These are phyloP conservation scores for Darevskia mixta DNA, from an alignment of 2,797 vertebrate genomes.

Conservation along the genomic window DNA sequence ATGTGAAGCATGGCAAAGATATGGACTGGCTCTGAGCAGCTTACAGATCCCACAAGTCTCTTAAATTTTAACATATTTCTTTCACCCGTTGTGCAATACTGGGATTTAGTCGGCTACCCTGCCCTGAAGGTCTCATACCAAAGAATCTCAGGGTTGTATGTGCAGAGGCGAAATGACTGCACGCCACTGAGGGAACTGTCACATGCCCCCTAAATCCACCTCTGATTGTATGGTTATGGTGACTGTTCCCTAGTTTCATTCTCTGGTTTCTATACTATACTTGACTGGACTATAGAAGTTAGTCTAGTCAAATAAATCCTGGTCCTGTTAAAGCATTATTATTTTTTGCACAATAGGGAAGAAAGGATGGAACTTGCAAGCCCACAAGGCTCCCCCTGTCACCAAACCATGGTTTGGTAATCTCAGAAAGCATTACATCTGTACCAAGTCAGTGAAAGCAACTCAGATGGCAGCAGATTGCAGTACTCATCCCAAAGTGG, in stretches of 20 bases:
- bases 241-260: not conserved
- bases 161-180: not conserved
- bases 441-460: not conserved
- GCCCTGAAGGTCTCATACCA: no score
- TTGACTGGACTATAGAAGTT: not conserved
- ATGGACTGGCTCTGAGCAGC: no score
- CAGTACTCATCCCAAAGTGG: not conserved
- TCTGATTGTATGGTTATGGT: not conserved
- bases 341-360: not conserved
- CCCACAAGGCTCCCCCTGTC: not conserved
- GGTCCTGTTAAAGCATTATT: not conserved
- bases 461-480: not conserved
- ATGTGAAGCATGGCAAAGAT: no score
- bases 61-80: not conserved
- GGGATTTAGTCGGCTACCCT: not conserved
- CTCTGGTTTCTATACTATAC: not conserved
- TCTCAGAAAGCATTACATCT: not conserved
- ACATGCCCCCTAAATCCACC: no score
- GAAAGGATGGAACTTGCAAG: not conserved
- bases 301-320: not conserved
- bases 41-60: no score
- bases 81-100: not conserved
- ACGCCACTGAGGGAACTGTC: not conserved
- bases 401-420: not conserved
- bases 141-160: not conserved